A percentile compares a stretch with the other conserved stretches of the same genome.
Evolutionary conservation across 2,888 invertebrate species (phyloP).

Genomic region (Polyommatus icarus): DNA sequence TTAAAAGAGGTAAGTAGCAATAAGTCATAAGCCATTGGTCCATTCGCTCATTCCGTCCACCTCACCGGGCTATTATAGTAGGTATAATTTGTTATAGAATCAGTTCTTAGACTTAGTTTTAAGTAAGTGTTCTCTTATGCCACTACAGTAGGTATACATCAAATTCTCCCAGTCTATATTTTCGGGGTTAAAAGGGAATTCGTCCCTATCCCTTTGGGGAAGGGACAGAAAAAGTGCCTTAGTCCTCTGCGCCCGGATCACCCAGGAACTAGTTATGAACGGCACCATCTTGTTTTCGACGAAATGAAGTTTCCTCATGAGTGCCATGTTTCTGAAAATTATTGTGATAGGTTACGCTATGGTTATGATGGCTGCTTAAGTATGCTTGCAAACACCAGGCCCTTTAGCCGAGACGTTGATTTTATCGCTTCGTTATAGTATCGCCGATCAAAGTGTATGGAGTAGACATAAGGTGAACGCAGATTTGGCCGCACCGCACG

Average conservation of each 20-base stretch:
- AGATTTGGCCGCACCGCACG: no score
- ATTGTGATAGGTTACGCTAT: neutral
- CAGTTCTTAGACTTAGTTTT: neutral
- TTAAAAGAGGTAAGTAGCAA: no score
- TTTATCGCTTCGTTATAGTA: no score
- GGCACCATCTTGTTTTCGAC: neutral
- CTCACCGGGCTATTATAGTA: no score
- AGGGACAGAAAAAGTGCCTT: neutral
- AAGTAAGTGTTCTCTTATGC: neutral
- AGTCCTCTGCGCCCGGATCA: conserved; percentile 22
- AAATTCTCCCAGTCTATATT: neutral
- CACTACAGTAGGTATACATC: neutral
- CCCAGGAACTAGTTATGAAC: conserved; percentile 3
- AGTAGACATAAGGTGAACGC: no score
- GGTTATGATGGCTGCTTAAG: no score
- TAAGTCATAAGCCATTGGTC: no score
- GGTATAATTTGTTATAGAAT: neutral
- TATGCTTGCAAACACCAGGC: no score
- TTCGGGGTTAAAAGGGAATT: neutral
- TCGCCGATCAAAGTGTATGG: no score
- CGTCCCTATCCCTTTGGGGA: neutral
- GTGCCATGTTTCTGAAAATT: neutral
- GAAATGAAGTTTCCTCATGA: neutral
- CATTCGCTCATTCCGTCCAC: no score
- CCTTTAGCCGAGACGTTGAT: no score